These are phyloP conservation scores for Acanthosepion lycidas DNA, from an alignment of 2,888 invertebrate genomes.

Conservation along the genomic window DNA sequence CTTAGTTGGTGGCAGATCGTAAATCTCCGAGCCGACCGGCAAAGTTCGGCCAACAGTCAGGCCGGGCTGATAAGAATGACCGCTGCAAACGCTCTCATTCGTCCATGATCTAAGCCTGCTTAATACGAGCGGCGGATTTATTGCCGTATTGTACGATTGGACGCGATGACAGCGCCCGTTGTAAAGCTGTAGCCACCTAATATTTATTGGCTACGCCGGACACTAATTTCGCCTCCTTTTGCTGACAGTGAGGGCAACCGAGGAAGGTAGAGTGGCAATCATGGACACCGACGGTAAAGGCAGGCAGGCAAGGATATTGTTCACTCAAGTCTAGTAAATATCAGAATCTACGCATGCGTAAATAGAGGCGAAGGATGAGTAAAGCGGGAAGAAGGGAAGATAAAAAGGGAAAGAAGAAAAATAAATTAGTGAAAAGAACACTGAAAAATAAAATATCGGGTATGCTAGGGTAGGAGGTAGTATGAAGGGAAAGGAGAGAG, in stretches of 20 bases:
- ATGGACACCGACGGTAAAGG: too few relatives aligned
- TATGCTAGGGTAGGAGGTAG: neutral
- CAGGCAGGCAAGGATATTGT: neutral
- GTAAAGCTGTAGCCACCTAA: conserved; percentile 8
- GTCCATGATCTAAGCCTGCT: neutral
- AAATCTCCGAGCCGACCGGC: neutral
- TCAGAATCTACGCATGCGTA: neutral
- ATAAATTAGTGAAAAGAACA: too few relatives aligned
- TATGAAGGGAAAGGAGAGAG: neutral
- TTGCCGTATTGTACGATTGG: neutral
- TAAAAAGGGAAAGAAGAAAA: neutral
- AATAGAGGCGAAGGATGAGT: neutral
- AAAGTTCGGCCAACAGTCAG: conserved; percentile 12
- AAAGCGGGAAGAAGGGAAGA: neutral
- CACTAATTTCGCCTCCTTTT: neutral
- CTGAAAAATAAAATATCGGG: neutral
- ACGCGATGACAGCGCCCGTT: conserved; percentile 33
- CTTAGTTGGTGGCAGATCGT: neutral
- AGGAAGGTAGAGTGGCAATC: neutral
- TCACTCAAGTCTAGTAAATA: conserved; percentile 4
- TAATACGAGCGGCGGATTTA: neutral
- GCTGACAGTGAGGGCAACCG: neutral
- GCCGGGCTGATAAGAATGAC: neutral
- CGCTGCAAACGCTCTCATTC: conserved; percentile 18
- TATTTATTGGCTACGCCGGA: conserved; percentile 8